Percentiles rank a stretch among this genome's conserved stretches.
Evolutionary conservation across 2,797 vertebrate species (phyloP).

Genomic region (Margarornis squamiger): DNA sequence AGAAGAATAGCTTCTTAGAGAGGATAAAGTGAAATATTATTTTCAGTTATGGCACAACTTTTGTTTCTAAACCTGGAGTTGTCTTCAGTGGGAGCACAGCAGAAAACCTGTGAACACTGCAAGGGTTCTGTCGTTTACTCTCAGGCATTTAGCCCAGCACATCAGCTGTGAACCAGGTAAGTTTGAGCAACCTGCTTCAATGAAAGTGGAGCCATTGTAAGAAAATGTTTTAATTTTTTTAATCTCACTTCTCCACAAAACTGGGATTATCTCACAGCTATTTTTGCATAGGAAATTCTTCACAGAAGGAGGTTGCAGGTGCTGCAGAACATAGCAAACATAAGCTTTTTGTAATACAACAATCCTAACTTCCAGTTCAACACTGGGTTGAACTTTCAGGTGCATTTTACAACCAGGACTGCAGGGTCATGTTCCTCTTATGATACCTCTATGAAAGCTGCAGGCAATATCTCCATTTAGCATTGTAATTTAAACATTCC

Average conservation of each 20-base stretch:
- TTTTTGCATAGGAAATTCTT: not conserved
- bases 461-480: not conserved
- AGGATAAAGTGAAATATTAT: not conserved
- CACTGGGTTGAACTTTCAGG: not conserved
- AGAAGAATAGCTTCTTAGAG: not conserved
- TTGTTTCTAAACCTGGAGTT: not conserved
- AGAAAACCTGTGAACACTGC: not conserved
- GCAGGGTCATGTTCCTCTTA: not conserved
- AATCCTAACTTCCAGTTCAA: accelerated
- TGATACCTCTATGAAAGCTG: not conserved
- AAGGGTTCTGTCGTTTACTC: not conserved
- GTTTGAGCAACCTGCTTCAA: not conserved
- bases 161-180: not conserved
- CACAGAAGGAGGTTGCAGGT: not conserved
- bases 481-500: not conserved
- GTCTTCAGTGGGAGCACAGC: not conserved
- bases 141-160: not conserved
- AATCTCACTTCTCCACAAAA: not conserved
- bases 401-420: not conserved
- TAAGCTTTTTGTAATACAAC: not conserved
- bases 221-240: not conserved
- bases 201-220: not conserved
- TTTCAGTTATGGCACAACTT: not conserved
- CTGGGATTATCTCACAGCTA: not conserved
- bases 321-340: not conserved